Base-by-base conservation (phyloP, 2,888 invertebrate genomes). In the Drosophila limbata region DNA sequence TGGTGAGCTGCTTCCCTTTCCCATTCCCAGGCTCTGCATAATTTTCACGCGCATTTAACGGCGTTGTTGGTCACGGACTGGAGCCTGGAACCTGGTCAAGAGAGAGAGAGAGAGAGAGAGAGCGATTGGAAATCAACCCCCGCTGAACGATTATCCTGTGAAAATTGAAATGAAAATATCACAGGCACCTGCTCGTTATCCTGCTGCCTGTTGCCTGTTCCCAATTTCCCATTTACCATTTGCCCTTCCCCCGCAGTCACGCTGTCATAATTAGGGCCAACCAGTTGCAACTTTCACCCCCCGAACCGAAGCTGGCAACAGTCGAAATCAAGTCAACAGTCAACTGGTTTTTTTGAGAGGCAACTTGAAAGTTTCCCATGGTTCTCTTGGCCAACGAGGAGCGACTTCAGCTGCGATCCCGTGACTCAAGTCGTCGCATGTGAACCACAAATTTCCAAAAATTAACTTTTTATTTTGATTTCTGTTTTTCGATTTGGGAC, bases 271-370 rank as follows among this genome's bases (percentile, higher is more conserved):
- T 76, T 78, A 71, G 69, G 66, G 57, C 69, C 64, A 72, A 69
- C 71, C 69, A 75, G 77, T 77, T 62, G 62, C 57, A 64, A 81
- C 88, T 85, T 85, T 88, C 84, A 77, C 84, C 86, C 84, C 56
- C 42, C 19, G 25, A 5, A 25, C 25, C 25, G 21, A 42, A 66
- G 56, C 50, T 52, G 60, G 40, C 52, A 47, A 31, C 19, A 47
- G 15, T 45, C 17, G 56, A 80, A 87, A 76, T 78, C 82, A 82
- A 82, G 77, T 72, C 72, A 60, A 60, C 80, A 73, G 35, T 71
- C 64, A 80, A 86, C 84, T 84, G 84, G 73, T 85, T 82, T 82
- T 48, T 40, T 37, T 17, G 15, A 21, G 66, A 52, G 45, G 35
- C 69, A 42, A 39, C 45, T 61, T 55, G 60, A 63, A 61, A 63